Evolutionary conservation across 2,888 invertebrate species (phyloP).

Genomic region (Drosophila kanekoi): DNA sequence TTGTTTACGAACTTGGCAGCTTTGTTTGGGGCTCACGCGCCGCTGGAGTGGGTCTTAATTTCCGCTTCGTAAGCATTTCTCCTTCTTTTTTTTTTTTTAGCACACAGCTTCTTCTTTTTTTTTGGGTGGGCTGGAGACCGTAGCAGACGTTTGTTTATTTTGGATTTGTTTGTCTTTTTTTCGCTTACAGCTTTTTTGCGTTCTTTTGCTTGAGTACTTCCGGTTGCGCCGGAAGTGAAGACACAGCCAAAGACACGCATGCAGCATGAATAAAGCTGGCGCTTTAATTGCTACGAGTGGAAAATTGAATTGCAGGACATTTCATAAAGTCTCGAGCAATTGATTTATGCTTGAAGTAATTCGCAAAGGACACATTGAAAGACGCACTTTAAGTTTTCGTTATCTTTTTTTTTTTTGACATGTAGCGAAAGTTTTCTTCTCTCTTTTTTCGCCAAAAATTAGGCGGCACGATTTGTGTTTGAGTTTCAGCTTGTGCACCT

Average conservation of each 20-base stretch:
- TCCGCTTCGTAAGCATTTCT: conserved; percentile 80
- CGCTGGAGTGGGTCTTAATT: conserved; percentile 77
- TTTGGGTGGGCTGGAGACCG: conserved; percentile 1
- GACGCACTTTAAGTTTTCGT: conserved; percentile 47
- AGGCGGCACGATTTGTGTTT: conserved; percentile 65
- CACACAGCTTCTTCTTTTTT: conserved; percentile 34
- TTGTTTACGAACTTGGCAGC: conserved; percentile 79
- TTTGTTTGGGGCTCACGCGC: conserved; percentile 60
- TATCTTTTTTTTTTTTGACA: conserved; percentile 49
- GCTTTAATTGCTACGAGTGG: conserved; percentile 71
- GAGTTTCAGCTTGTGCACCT: conserved; percentile 41
- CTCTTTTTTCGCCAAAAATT: conserved; percentile 53
- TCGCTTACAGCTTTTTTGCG: conserved; percentile 41
- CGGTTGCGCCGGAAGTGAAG: conserved; percentile 68
- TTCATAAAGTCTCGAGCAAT: conserved; percentile 24
- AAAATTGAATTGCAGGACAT: conserved; percentile 65
- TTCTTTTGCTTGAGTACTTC: conserved; percentile 75
- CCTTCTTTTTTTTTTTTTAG: conserved; percentile 36
- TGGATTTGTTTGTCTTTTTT: conserved; percentile 78
- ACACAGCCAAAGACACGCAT: conserved; percentile 47
- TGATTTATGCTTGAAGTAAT: conserved; percentile 54
- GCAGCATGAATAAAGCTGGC: conserved; percentile 35
- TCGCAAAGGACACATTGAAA: conserved; percentile 50
- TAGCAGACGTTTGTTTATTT: conserved; percentile 72
- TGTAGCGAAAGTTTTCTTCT: conserved; percentile 38